Base-by-base conservation (phyloP, 2,797 vertebrate species). In the Sparidentex hasta region DNA sequence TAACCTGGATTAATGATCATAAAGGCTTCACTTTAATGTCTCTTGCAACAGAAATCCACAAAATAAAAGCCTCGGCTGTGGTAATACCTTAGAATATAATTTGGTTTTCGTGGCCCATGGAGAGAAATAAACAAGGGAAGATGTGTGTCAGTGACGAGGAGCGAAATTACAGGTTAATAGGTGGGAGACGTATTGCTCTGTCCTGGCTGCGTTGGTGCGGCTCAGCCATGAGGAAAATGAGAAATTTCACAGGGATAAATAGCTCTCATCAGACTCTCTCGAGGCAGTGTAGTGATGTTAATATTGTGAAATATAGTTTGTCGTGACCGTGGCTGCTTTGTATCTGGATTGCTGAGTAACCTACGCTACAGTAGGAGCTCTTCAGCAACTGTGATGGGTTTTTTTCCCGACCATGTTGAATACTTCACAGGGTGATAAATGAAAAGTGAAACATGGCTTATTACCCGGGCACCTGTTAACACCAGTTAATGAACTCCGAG, bases 241-340 rank as follows among this genome's bases (percentile, higher is more conserved):
- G 93, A 94, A 93, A 94, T 95, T 94, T 93, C 89, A 91, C 90
- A 87, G 80, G 84, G 82, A 84, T 93, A 93, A 94, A 89, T 87
- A 85, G 76, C 84, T 89, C 89, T 91, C 87, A 90, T 94, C 88
- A 91, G 82, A 91, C 77, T 83, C 86, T 92, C 84, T 76, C 64
- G 81, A 87, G 83, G 85, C 81, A 57, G 69, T 47, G 70, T 52
- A 25, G 82, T 78, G 82, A 82, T 82, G 86, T 84, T 89, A 81
- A 90, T 90, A 80, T 86, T 90, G 75, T 55, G 46, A 89, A 91
- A 88, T 87, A 65, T 72, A 81, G 76, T 87, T 86, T 88, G 70
- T 78, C 3, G 21, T 73, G 46, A 74, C 78, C 74, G 55, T 43
- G 56, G 73, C 54, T 81, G 76, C 48, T 83, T 79, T 86, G 58